Conservation (phyloP, 2,797 vertebrate genomes). For the Clarias pachynema region DNA sequence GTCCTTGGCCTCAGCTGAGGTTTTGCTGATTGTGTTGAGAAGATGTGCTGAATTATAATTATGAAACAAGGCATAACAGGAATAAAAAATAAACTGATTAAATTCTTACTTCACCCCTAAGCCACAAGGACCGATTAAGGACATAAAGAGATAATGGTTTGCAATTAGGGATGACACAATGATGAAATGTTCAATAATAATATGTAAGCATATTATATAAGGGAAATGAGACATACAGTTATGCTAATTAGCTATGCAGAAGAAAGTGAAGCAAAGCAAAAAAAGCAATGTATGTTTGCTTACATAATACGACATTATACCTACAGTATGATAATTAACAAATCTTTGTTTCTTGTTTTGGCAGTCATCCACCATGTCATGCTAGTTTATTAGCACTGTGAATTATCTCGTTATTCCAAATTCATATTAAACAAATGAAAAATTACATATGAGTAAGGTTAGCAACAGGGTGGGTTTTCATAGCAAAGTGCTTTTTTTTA, state of each 20-base stretch:
- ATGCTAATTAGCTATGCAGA: neutral
- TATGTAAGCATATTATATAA: neutral
- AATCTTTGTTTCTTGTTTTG: neutral
- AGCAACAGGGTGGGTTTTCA: neutral
- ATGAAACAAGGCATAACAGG: neutral
- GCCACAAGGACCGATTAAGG: constrained; percentile 7
- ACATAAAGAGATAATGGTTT: constrained; percentile 14
- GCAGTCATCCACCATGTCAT: neutral
- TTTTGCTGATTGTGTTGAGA: constrained; percentile 50
- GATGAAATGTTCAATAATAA: constrained; percentile 26
- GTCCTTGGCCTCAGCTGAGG: constrained; percentile 51
- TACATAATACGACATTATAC: too few relatives aligned
- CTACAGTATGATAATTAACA: too few relatives aligned
- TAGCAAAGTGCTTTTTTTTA: too few relatives aligned
- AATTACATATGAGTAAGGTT: neutral
- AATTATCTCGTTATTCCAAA: neutral
- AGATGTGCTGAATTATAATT: constrained; percentile 51
- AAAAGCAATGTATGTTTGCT: neutral
- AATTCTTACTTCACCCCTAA: constrained; percentile 18
- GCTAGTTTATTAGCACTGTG: neutral
- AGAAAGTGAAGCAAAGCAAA: neutral
- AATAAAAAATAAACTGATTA: constrained; percentile 47
- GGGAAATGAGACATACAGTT: neutral
- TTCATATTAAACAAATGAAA: neutral
- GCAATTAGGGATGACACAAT: constrained; percentile 32